Evolutionary conservation across 2,113 vertebrate genomes (phyloP).

Genomic region (Lates calcarifer): DNA sequence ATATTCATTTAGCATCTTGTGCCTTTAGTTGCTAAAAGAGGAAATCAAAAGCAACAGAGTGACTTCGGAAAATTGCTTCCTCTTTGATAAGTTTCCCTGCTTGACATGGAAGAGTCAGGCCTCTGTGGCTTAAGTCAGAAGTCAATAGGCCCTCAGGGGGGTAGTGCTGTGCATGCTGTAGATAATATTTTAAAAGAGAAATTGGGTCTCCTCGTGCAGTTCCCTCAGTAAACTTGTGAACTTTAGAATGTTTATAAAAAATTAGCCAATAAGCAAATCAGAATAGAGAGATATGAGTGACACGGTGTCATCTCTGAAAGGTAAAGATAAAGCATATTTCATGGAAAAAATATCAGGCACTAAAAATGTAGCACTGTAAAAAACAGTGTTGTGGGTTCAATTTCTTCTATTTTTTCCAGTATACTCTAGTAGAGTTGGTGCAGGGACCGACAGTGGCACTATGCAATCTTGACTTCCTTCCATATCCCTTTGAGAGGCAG

Average conservation of each 20-base stretch:
- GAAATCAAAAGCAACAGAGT: slow-evolving; percentile 50
- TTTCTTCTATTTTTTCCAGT: background rate
- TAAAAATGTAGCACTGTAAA: no score
- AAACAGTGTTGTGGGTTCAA: no score
- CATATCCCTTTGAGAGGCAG: background rate
- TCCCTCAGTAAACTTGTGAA: background rate
- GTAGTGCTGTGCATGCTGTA: slow-evolving; percentile 6
- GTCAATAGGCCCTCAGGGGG: slow-evolving; percentile 43
- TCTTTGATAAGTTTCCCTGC: slow-evolving; percentile 37
- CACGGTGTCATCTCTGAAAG: background rate
- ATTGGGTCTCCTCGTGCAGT: background rate
- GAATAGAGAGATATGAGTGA: background rate
- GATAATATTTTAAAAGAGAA: slow-evolving; percentile 20
- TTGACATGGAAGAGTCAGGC: slow-evolving; percentile 24
- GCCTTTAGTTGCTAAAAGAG: slow-evolving; percentile 60
- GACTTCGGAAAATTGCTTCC: slow-evolving; percentile 52
- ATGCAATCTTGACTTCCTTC: background rate
- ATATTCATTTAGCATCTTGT: slow-evolving; percentile 68
- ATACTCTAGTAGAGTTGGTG: background rate
- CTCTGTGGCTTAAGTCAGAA: slow-evolving; percentile 40
- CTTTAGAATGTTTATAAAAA: background rate
- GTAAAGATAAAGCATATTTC: slow-evolving; percentile 14
- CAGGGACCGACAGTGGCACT: background rate
- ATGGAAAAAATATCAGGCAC: background rate
- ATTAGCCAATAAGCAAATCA: background rate